A percentile compares a stretch with the other conserved stretches of the same genome.
These are phyloP conservation scores for Rhinoptilus africanus DNA, from an alignment of 2,113 vertebrate species.

Conservation along the genomic window DNA sequence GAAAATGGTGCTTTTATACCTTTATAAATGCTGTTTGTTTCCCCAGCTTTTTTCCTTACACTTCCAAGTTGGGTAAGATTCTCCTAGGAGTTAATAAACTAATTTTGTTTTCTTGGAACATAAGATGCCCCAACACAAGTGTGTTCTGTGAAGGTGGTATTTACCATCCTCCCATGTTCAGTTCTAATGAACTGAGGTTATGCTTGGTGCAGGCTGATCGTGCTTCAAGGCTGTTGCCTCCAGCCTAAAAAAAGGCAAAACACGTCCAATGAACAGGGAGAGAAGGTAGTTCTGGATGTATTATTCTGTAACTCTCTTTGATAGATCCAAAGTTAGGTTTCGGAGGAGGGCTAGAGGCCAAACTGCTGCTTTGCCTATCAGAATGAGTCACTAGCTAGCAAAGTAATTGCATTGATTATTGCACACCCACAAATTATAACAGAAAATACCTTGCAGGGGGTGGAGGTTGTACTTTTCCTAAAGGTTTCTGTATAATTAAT, in stretches of 20 bases:
- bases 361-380: constrained; percentile 20
- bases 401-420: constrained; percentile 61
- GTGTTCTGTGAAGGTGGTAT: constrained; percentile 2
- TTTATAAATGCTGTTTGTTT: not conserved
- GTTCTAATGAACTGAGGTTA: not conserved
- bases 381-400: constrained; percentile 48
- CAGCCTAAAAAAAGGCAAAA: not conserved
- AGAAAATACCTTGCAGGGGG: constrained; percentile 5
- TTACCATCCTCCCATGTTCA: not conserved
- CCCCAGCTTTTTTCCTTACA: not conserved
- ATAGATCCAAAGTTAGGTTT: not conserved
- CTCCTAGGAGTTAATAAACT: not conserved
- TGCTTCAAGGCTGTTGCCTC: not conserved
- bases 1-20: not conserved
- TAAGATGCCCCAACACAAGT: not conserved
- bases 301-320: not conserved
- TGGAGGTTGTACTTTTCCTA: constrained; percentile 21
- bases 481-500: constrained; percentile 25
- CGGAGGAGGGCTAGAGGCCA: constrained; percentile 15
- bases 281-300: not conserved
- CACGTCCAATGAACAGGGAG: not conserved
- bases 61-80: not conserved
- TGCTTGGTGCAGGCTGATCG: not conserved
- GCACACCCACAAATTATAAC: constrained; percentile 48
- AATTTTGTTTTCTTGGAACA: not conserved